A percentile compares a stretch with the other conserved stretches of the same genome.
These are phyloP conservation scores for Drosophila setifemur DNA, from an alignment of 1,140 invertebrate species.

Conservation along the genomic window DNA sequence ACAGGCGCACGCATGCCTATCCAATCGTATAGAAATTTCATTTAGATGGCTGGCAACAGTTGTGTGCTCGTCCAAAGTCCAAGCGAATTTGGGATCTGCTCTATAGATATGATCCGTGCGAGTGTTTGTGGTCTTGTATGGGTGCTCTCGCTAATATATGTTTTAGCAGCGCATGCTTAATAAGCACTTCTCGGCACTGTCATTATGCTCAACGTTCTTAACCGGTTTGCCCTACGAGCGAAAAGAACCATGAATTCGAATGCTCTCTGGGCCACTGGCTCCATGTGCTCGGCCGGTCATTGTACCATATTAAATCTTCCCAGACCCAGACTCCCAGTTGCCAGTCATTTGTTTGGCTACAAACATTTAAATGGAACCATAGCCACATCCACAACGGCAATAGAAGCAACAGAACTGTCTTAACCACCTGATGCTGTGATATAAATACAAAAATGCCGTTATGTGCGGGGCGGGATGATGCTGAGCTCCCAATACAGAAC, in stretches of 20 bases:
- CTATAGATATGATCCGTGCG: conserved; percentile 18
- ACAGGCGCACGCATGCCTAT: conserved; percentile 28
- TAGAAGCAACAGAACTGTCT: conserved; percentile 12
- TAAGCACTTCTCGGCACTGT: conserved; percentile 59
- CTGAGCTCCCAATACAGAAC: conserved; percentile 8
- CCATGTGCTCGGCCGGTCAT: conserved; percentile 42
- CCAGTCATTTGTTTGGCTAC: conserved; percentile 56
- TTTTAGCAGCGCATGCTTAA: conserved; percentile 63
- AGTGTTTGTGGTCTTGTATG: neutral
- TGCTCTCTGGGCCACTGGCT: conserved; percentile 16
- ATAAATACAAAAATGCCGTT: conserved; percentile 56
- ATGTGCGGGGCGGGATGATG: conserved; percentile 13
- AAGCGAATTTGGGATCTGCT: conserved; percentile 25
- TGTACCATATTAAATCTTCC: conserved; percentile 39
- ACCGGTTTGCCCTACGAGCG: conserved; percentile 51
- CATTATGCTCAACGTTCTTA: conserved; percentile 49
- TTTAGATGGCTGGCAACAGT: conserved; percentile 41
- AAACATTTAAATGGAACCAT: conserved; percentile 54
- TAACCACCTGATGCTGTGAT: conserved; percentile 53
- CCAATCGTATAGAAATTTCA: conserved; percentile 70
- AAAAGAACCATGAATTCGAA: conserved; percentile 15
- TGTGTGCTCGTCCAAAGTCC: conserved; percentile 63
- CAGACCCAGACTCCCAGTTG: neutral
- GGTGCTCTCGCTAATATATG: conserved; percentile 37
- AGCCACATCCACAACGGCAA: conserved; percentile 6